A percentile compares a stretch with the other conserved stretches of the same genome.
Conservation (phyloP, 92 coral and sea anemone species). For the Siderastrea siderea region DNA sequence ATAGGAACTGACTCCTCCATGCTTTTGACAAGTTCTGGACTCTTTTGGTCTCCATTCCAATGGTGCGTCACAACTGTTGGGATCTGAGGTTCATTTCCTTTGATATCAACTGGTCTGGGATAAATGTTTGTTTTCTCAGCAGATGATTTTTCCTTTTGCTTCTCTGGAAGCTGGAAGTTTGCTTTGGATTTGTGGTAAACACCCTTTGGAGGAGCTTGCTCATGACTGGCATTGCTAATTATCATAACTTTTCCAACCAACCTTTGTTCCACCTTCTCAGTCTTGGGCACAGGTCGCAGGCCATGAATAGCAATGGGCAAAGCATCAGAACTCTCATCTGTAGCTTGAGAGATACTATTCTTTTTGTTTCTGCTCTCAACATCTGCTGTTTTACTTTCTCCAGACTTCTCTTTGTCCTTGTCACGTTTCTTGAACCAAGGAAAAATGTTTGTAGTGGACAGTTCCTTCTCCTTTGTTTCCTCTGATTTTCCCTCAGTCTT, state of each 20-base stretch:
- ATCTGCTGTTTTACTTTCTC: background rate
- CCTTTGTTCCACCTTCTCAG: slow-evolving; percentile 37
- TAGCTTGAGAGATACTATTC: slow-evolving; percentile 11
- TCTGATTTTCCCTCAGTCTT: slow-evolving; percentile 27
- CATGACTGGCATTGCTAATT: slow-evolving; percentile 38
- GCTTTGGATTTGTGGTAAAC: slow-evolving; percentile 35
- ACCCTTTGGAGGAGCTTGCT: slow-evolving; percentile 34
- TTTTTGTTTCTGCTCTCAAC: slow-evolving; percentile 11
- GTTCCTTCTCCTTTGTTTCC: slow-evolving; percentile 21
- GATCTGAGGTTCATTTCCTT: slow-evolving; percentile 1
- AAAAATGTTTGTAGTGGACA: slow-evolving; percentile 29
- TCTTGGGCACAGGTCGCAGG: slow-evolving; percentile 35
- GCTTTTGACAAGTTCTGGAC: background rate
- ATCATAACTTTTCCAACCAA: slow-evolving; percentile 36
- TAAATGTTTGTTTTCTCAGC: background rate
- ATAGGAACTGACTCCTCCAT: slow-evolving; percentile 25
- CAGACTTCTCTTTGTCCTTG: slow-evolving; percentile 23
- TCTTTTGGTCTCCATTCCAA: slow-evolving; percentile 30
- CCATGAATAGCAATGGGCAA: background rate
- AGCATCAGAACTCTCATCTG: background rate
- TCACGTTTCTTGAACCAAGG: slow-evolving; percentile 56
- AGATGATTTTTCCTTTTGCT: background rate
- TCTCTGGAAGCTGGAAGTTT: slow-evolving; percentile 14
- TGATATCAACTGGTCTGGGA: background rate
- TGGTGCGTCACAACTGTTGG: slow-evolving; percentile 21